Base-by-base conservation (phyloP, 2,888 invertebrate species). In the Hemicrepidius hirtus region DNA sequence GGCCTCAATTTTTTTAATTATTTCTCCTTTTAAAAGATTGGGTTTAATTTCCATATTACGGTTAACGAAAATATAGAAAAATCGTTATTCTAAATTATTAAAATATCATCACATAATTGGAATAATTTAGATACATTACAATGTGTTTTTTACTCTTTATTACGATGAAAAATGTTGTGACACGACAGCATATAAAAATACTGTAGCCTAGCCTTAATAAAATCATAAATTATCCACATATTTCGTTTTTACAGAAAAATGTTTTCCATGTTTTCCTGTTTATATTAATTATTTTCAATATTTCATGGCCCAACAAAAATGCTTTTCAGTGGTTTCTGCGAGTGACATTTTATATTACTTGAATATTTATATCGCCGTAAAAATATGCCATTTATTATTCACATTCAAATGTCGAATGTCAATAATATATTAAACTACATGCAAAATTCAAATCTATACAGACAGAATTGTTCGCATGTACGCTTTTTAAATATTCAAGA, bases 281-380 rank as follows among this genome's bases (percentile, higher is more conserved):
- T 69, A 73, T 76, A 72, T 72, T 72, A 74, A 75, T 77, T 74
- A 77, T 77, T 78, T 77, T 78, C 77, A 75, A 77, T 76, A 78
- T 76, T 78, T 77, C 76, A 78, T 77, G 72, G 75, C 66, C 75
- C 70, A 64, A 64, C 76, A 79, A 72, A 79, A 80, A 79, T 79
- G 81, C 80, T 80, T 82, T 82, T 80, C 79, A 76, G 79, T 77
- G 80, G 79, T 78, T 77, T 70, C 78, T 81, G 81, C 80, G 79
- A 81, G 78, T 82, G 82, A 81, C 81, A 77, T 81, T 81, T 80
- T 72, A 72, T 79, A 81, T 82, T 82, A 80, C 80, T 79, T 80
- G 79, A 79, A 78, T 82, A 81, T 81, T 81, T 82, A 80, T 80
- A 76, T 74, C 75, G 76, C 71, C 76, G 75, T 63, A 74, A 78